These are phyloP conservation scores for Otus sunia DNA, from an alignment of 2,113 vertebrate genomes.

Conservation along the genomic window DNA sequence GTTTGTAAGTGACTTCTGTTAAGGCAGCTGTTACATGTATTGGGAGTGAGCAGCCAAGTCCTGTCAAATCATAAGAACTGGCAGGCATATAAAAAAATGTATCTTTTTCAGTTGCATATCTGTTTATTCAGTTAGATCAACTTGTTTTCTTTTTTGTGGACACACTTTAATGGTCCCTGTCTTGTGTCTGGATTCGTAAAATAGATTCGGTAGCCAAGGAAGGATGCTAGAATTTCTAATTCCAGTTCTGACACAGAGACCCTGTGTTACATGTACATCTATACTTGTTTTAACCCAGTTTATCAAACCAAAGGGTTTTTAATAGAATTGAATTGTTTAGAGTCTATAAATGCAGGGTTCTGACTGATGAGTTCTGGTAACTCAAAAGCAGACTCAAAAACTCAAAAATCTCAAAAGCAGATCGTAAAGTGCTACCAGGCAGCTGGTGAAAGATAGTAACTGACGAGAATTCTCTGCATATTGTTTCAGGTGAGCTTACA, in stretches of 20 bases:
- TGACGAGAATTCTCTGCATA: background rate
- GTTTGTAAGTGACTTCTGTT: background rate
- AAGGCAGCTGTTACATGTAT: background rate
- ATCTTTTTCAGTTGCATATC: background rate
- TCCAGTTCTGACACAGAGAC: background rate
- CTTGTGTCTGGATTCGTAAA: background rate
- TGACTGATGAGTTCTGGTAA: background rate
- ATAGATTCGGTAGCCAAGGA: background rate
- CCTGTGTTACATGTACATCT: background rate
- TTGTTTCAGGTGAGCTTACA: background rate
- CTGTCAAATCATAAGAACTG: background rate
- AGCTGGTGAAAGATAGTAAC: background rate
- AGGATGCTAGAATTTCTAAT: background rate
- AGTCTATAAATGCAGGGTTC: background rate
- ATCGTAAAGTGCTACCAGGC: background rate
- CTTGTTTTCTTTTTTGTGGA: background rate
- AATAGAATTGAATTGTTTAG: background rate
- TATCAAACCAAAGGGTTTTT: background rate
- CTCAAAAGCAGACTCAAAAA: too few relatives aligned
- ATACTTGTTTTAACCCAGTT: background rate
- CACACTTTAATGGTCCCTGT: background rate
- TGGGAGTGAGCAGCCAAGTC: background rate
- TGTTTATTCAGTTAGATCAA: background rate
- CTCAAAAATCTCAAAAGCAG: background rate
- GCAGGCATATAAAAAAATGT: background rate